Conservation (phyloP, 2,797 vertebrate genomes). For the Thaleichthys pacificus region DNA sequence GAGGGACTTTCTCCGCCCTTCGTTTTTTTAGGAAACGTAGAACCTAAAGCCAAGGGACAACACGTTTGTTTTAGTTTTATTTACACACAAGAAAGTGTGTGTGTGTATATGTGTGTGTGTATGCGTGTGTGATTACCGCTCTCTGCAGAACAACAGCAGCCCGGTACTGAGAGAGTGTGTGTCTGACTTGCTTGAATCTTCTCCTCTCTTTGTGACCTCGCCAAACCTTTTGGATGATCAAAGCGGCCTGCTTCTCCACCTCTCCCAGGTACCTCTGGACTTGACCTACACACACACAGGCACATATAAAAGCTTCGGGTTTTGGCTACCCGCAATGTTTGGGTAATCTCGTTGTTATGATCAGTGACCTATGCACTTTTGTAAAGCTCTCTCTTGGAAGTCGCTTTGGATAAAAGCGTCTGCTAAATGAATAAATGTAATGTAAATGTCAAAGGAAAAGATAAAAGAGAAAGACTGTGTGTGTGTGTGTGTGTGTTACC, state of each 20-base stretch:
- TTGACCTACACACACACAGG: background rate
- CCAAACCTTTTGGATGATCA: constrained; percentile 90
- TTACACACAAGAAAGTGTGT: background rate
- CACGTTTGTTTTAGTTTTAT: background rate
- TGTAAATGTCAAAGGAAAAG: no score
- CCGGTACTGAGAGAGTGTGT: constrained; percentile 42
- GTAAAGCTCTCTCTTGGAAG: no score
- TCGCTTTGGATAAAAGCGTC: no score
- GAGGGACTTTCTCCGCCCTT: constrained; percentile 58
- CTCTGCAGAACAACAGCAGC: constrained; percentile 55
- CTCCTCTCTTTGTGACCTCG: constrained; percentile 81
- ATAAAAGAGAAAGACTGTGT: background rate
- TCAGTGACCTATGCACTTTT: no score
- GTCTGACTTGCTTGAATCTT: constrained; percentile 69
- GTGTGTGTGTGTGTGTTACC: constrained; percentile 63
- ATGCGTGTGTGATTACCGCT: constrained; percentile 35
- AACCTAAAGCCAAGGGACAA: constrained; percentile 59
- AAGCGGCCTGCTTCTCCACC: constrained; percentile 80
- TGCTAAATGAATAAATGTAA: no score
- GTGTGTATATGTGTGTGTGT: constrained; percentile 8
- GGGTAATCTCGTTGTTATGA: no score
- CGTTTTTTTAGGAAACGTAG: constrained; percentile 79
- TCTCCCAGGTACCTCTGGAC: constrained; percentile 67
- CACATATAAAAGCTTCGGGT: no score
- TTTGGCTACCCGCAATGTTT: no score